phyloP scores from a whole-genome alignment of 1,140 invertebrate genomes.

The Drosophila prosaltans region DNA sequence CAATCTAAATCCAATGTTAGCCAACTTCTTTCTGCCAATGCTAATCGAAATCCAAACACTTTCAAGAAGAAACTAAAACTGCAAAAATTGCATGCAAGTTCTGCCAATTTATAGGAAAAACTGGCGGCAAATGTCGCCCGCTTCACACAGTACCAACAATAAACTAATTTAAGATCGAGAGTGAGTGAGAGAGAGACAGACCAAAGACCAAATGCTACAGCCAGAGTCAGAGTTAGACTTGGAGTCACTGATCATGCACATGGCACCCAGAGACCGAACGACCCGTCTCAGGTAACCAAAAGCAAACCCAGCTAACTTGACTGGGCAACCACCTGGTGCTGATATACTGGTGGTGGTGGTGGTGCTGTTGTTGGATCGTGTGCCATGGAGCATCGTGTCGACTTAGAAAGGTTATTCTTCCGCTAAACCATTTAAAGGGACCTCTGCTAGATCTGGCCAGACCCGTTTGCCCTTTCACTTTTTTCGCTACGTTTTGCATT shows the following conservation, averaged over 20 bases:
- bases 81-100: conserved; percentile 56
- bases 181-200: conserved; percentile 6
- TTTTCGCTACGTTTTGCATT: conserved; percentile 35
- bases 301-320: background rate
- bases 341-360: background rate
- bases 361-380: conserved; percentile 47
- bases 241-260: conserved; percentile 63
- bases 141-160: conserved; percentile 77
- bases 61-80: conserved; percentile 71
- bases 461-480: conserved; percentile 72
- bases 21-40: conserved; percentile 43
- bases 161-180: conserved; percentile 74
- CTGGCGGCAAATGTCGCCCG: conserved; percentile 77
- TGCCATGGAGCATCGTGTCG: conserved; percentile 55
- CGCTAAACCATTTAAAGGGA: conserved; percentile 78
- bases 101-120: conserved; percentile 75
- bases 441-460: conserved; percentile 28
- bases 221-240: conserved; percentile 7
- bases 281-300: conserved; percentile 17
- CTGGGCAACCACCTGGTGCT: conserved; percentile 62
- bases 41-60: conserved; percentile 52
- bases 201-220: conserved; percentile 6
- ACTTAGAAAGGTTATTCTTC: conserved; percentile 81
- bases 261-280: conserved; percentile 40
- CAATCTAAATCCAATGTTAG: conserved; percentile 44